phyloP scores from a whole-genome alignment of 2,113 vertebrate genomes.

The Sitta europaea region DNA sequence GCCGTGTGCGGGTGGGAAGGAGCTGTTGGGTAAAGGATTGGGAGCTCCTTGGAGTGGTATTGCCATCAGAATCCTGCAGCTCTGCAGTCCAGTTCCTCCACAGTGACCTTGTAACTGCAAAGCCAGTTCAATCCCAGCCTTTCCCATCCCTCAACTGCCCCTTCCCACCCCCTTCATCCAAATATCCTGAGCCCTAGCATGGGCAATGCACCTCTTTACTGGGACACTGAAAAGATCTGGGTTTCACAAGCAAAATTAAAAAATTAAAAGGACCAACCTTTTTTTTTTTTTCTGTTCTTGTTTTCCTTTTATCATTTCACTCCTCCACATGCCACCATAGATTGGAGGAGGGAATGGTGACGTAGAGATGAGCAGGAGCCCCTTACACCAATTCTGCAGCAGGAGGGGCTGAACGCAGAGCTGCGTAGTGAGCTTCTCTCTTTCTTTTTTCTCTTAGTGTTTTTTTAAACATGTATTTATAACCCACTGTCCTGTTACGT shows the following conservation, averaged over 20 bases:
- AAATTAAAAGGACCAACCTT: neutral
- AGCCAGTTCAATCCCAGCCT: neutral
- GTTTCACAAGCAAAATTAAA: neutral
- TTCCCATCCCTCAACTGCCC: neutral
- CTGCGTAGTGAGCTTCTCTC: rapidly evolving
- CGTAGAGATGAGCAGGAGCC: neutral
- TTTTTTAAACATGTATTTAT: neutral
- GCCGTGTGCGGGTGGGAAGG: rapidly evolving
- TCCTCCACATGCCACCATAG: neutral
- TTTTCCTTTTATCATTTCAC: neutral
- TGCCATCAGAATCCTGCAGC: neutral
- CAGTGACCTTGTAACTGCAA: neutral
- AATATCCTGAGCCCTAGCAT: neutral
- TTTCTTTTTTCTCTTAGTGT: neutral
- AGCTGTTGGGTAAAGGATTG: neutral
- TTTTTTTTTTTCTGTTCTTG: neutral
- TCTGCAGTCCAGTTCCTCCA: neutral
- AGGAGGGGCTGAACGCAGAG: neutral
- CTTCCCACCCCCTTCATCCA: neutral
- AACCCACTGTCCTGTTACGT: neutral
- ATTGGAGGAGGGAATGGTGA: neutral
- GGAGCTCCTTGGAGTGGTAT: neutral
- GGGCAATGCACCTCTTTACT: neutral
- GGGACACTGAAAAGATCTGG: neutral
- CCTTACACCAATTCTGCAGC: neutral